Percentiles rank a stretch among this genome's conserved stretches.
phyloP scores from a whole-genome alignment of 2,113 vertebrate genomes.

The Patagioenas fasciata region DNA sequence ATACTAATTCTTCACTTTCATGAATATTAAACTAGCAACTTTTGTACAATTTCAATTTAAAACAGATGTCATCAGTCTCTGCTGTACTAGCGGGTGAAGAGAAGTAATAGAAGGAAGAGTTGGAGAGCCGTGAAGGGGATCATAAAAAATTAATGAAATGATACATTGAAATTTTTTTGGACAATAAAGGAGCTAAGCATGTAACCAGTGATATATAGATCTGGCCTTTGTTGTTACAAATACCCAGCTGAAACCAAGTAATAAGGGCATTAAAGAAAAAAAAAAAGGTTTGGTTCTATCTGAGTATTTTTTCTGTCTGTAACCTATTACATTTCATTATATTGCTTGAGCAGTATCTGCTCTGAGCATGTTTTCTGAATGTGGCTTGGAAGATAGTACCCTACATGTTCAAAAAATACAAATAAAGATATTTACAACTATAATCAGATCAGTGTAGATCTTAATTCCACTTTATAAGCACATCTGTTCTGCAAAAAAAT shows the following conservation, averaged over 20 bases:
- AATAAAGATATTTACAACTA: background rate
- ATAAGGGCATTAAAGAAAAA: background rate
- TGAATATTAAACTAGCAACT: conserved; percentile 15
- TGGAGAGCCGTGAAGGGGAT: background rate
- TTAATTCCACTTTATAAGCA: background rate
- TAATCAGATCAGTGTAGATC: background rate
- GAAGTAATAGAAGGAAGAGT: background rate
- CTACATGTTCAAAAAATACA: background rate
- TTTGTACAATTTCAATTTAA: background rate
- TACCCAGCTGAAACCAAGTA: background rate
- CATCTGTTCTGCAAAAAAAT: background rate
- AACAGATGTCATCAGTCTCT: conserved; percentile 1
- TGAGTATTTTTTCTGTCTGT: background rate
- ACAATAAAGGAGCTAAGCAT: background rate
- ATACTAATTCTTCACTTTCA: background rate
- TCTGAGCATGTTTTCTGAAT: background rate
- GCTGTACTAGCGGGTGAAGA: background rate
- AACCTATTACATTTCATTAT: background rate
- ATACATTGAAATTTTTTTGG: background rate
- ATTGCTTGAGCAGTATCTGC: background rate
- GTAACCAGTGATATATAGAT: background rate
- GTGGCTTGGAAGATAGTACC: background rate
- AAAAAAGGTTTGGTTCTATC: background rate
- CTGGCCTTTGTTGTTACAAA: background rate
- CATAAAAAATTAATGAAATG: background rate